Percentiles rank a stretch among this genome's conserved stretches.
Evolutionary conservation across 2,797 vertebrate genomes (phyloP).

Genomic region (Ctenochaetus hawaiiensis): DNA sequence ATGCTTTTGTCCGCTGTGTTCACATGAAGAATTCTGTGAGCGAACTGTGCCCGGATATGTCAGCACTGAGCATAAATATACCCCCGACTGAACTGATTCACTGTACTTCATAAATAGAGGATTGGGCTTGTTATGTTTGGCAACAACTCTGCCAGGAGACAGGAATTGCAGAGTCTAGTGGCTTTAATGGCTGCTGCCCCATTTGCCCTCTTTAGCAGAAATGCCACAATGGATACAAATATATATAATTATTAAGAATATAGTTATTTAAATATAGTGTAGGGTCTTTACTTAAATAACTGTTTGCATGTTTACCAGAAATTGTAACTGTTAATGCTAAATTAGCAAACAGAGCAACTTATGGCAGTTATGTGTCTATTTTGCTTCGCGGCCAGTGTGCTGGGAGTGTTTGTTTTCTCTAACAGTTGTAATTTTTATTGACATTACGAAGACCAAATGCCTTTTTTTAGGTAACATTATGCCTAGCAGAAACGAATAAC

Average conservation of each 20-base stretch:
- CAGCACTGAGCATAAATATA: constrained; percentile 52
- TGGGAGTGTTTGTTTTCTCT: not conserved
- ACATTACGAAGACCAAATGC: not conserved
- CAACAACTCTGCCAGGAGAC: constrained; percentile 55
- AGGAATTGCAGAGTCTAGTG: constrained; percentile 53
- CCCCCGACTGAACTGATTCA: constrained; percentile 18
- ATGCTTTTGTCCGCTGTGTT: not conserved
- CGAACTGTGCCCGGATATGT: constrained; percentile 31
- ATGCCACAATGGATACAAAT: not conserved
- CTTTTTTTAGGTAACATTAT: not conserved
- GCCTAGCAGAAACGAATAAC: not conserved
- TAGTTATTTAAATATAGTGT: no score
- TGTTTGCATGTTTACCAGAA: not conserved
- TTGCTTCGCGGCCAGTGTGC: not conserved
- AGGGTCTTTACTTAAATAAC: not conserved
- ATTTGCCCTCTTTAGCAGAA: not conserved
- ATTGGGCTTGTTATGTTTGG: constrained; percentile 64
- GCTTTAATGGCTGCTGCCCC: constrained; percentile 13
- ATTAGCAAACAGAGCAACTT: not conserved
- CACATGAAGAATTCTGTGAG: not conserved
- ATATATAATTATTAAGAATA: not conserved
- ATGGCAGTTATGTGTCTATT: not conserved
- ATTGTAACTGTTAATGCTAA: not conserved
- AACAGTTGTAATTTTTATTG: not conserved
- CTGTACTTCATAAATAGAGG: constrained; percentile 46